Conservation (phyloP, 2,888 invertebrate species). For the Hydraecia micacea region DNA sequence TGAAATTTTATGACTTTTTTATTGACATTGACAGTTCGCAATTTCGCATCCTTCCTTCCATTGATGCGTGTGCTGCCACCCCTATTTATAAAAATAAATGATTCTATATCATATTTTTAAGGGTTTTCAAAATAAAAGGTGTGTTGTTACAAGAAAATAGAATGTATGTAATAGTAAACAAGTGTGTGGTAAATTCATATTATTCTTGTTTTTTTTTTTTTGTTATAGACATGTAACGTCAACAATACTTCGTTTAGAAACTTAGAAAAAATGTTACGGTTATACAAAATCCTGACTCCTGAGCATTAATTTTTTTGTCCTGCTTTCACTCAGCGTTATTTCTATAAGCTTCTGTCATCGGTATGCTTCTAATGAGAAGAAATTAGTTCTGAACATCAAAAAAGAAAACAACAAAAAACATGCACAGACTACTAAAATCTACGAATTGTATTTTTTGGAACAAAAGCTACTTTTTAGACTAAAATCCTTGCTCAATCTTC, state of each 20-base stretch:
- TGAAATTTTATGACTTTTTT: slow-evolving; percentile 51
- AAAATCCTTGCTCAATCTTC: background rate
- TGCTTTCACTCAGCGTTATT: background rate
- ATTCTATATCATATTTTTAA: too few species aligned
- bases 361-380: background rate
- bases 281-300: fast-evolving
- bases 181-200: background rate
- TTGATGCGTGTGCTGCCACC: too few species aligned
- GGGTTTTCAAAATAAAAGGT: background rate
- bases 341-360: background rate
- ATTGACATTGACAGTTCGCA: slow-evolving; percentile 32
- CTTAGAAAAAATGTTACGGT: fast-evolving
- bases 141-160: too few species aligned
- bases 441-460: background rate
- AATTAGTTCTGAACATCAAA: background rate
- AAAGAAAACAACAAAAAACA: slow-evolving; percentile 44
- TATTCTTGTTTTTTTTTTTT: background rate
- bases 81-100: background rate
- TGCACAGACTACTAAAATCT: slow-evolving; percentile 51
- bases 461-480: slow-evolving; percentile 22
- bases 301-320: slow-evolving; percentile 17
- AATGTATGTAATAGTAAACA: background rate
- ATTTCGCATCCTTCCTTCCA: background rate
- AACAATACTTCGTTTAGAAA: slow-evolving; percentile 42
- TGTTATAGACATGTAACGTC: background rate